Base-by-base conservation (phyloP, 2,888 invertebrate species). In the Dynastes grantii region DNA sequence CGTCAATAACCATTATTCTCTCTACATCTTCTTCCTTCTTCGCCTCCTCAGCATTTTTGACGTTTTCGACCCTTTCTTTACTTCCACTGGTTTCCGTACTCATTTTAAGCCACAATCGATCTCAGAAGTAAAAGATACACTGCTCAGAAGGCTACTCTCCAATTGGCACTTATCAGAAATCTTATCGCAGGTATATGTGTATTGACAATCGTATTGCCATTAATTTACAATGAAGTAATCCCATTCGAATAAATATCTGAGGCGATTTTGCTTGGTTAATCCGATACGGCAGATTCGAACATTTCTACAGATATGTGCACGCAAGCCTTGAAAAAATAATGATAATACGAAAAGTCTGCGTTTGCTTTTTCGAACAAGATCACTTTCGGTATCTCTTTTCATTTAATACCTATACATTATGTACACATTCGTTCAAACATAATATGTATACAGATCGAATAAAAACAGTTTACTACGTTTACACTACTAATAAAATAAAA, bases 1-100 rank as follows among this genome's bases (percentile, higher is more conserved):
- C 79, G 16, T 79, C 79, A 63, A 79, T 79, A 29, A 79, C 67
- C 76, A 79, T 63, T 32, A 79, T 77, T 29, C 55, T 51, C 16
- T 79, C 65, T 6, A 40, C 45, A 68, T 79, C 73, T 40, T 79
- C 77, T 9, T 32, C 73, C 13, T 63, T 77, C 13, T 63, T 75
- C 5, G n/a, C 29, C 4, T 27, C 29, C 9, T 32, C 45, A 2
- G 13, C 51, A 0, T 64, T 78, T 37, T 71, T 64, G 45, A 37
- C 49, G 4, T 70, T 49, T 71, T 71, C 68, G 45, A 37, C 49
- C 1, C 61, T 49, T 71, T 71, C 68, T 16, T 58, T 67, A 1
- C 11, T 73, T n/a, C 16, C 55, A 67, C 27, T 53, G 29, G 16
- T n/a, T 65, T 65, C 29, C 13, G 29, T n/a, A 8, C 63, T 37